Evolutionary conservation across 2,113 vertebrate species (phyloP).

Genomic region (Myanophis thanlyinensis): DNA sequence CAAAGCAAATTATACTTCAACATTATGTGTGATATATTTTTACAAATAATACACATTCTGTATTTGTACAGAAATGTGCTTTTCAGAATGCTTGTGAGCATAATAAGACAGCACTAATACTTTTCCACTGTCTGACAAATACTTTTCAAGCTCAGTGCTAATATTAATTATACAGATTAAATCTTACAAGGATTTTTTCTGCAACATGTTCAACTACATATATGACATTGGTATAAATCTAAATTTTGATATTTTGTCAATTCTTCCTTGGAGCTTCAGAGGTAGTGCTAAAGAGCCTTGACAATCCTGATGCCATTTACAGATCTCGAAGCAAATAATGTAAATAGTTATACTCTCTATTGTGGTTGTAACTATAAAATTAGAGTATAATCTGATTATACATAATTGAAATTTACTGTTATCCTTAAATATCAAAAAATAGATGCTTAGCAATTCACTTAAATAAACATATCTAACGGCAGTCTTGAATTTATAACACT

Average conservation of each 20-base stretch:
- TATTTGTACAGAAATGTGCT: neutral
- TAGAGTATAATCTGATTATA: neutral
- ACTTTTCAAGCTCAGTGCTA: neutral
- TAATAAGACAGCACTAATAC: neutral
- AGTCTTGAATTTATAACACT: neutral
- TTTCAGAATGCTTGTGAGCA: neutral
- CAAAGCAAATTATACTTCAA: too few species aligned
- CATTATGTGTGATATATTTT: too few species aligned
- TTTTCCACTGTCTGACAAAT: neutral
- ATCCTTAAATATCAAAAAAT: neutral
- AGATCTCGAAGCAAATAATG: conserved; percentile 23
- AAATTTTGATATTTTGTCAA: neutral
- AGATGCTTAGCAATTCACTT: neutral
- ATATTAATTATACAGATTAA: neutral
- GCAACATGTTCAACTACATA: neutral
- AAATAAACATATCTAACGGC: neutral
- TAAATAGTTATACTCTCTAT: conserved; percentile 11
- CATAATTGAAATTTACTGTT: neutral
- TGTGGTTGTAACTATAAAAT: neutral
- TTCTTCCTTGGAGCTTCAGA: conserved; percentile 6
- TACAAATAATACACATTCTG: neutral
- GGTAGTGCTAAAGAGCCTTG: conserved; percentile 23
- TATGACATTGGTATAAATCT: accelerated
- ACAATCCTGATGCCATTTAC: conserved; percentile 1
- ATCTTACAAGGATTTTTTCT: neutral